A percentile compares a stretch with the other conserved stretches of the same genome.
phyloP scores from a whole-genome alignment of 2,113 vertebrate species.

The Daphoenositta chrysoptera region DNA sequence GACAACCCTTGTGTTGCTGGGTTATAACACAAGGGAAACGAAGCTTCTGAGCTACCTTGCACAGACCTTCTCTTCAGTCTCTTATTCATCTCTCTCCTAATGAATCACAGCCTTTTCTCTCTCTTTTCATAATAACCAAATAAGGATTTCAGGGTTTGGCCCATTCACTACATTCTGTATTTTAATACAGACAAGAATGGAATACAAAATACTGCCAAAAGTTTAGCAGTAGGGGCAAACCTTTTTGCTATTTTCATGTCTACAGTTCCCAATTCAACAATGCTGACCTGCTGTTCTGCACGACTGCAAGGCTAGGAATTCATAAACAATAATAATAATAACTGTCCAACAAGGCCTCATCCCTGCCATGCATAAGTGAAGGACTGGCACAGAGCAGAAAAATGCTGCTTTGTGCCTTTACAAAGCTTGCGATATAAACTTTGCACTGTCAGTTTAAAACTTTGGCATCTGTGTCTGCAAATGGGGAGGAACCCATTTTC shows the following conservation, averaged over 20 bases:
- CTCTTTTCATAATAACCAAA: slow-evolving; percentile 26
- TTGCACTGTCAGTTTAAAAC: slow-evolving; percentile 54
- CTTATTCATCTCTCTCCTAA: slow-evolving; percentile 17
- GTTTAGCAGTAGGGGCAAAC: slow-evolving; percentile 46
- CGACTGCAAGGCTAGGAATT: background rate
- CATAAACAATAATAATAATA: slow-evolving; percentile 12
- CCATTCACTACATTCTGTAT: slow-evolving; percentile 42
- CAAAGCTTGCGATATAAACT: slow-evolving; percentile 12
- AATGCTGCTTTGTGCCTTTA: background rate
- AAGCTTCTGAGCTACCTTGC: background rate
- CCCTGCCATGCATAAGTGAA: background rate
- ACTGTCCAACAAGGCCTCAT: background rate
- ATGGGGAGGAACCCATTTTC: slow-evolving; percentile 60
- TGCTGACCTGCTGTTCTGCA: background rate
- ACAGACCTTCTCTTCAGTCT: background rate
- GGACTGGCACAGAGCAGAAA: background rate
- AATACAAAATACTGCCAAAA: slow-evolving; percentile 37
- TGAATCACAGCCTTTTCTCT: slow-evolving; percentile 30
- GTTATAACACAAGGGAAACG: background rate
- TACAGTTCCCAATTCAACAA: background rate
- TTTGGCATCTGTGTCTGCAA: slow-evolving; percentile 49
- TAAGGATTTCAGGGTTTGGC: slow-evolving; percentile 33
- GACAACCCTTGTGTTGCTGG: background rate
- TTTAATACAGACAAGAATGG: slow-evolving; percentile 48
- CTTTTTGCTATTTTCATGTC: slow-evolving; percentile 23